A percentile compares a stretch with the other conserved stretches of the same genome.
phyloP scores from a whole-genome alignment of 2,113 vertebrate species.

The Clarias batrachus region DNA sequence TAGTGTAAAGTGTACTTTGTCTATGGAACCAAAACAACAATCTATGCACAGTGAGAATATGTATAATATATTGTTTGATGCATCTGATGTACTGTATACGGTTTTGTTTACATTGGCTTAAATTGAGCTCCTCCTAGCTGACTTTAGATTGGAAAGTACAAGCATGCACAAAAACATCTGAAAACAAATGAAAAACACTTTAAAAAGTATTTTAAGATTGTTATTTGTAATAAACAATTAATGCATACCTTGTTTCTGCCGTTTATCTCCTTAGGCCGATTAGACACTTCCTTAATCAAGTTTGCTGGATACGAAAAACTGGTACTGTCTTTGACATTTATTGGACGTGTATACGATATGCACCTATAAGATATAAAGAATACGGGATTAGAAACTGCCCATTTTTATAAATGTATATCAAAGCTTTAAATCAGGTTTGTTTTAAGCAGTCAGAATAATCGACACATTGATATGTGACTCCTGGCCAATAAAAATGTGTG shows the following conservation, averaged over 20 bases:
- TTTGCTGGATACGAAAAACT: conserved; percentile 57
- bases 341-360: conserved; percentile 8
- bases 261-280: conserved; percentile 55
- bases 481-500: conserved; percentile 2
- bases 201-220: not conserved
- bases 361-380: conserved; percentile 59
- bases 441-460: not conserved
- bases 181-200: not conserved
- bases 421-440: not conserved
- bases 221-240: not conserved
- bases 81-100: not conserved
- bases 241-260: conserved; percentile 71
- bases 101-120: not conserved
- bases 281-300: conserved; percentile 59
- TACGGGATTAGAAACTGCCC: not conserved
- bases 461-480: not conserved
- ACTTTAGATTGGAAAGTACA: not conserved
- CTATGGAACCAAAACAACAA: not conserved
- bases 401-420: not conserved
- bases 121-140: not conserved
- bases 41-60: not conserved
- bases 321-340: conserved; percentile 42
- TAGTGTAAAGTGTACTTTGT: not conserved
- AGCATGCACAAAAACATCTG: not conserved
- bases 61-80: not conserved